Base-by-base conservation (phyloP, 2,888 invertebrate species). In the Drosophila peninsularis region DNA sequence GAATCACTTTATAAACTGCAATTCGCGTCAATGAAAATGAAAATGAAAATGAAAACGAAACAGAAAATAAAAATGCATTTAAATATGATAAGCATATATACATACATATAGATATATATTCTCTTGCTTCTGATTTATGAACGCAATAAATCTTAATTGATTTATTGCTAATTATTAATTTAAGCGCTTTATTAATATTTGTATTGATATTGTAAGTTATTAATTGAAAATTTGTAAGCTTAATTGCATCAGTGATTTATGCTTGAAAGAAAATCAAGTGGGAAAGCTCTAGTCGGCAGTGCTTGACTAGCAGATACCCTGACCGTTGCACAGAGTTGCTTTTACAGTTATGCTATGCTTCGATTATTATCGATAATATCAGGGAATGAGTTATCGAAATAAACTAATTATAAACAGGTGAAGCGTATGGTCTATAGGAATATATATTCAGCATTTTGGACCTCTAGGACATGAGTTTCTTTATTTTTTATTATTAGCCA, bases 21-120 rank as follows among this genome's bases (percentile, higher is more conserved):
- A 44, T 34, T 55, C 24, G 49, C 57, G 60, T 73, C 64, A 88
- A 82, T 72, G 83, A 76, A 76, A 82, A 57, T 36, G 45, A 68
- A 68, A 71, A 79, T 72, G 68, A 69, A 68, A 71, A 75, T 68
- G 68, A 69, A 75, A 78, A 57, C 62, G 49, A 71, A 80, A 47
- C 30, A 10, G 27, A 4, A 30, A 17, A 17, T 17, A 9, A 50
- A 50, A 34, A 50, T 50, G 34, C 45, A 47, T 30, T 17, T 17
- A 5, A 17, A 17, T 14, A 50, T 14, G 9, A 14, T 21, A 19
- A 7, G 9, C 9, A 13, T 49, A 5, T 19, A 39, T 14, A 36
- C 5, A 34, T 34, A 19, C 5, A 45, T 27, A 27, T 14, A 7
- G 2, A 42, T 17, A 42, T 42, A 6, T 37, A 7, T 39, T 11